Evolutionary conservation across 1,140 invertebrate genomes (phyloP), one percentile per base, ranked within the genome.

Genomic region (Callitettix versicolor): DNA sequence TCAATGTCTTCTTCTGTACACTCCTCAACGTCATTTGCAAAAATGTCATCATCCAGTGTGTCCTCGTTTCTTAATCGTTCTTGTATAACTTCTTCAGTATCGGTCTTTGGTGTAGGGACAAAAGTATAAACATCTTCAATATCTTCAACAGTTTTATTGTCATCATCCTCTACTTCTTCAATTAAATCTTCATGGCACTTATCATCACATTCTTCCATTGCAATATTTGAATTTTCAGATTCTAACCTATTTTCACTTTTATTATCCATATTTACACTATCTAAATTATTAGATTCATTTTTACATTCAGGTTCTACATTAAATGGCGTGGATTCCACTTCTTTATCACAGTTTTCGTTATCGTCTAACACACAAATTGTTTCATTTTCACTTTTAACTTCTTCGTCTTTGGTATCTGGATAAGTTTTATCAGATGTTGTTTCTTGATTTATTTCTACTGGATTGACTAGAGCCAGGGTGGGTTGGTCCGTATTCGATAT

Each of bases 1-100:
- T 30, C 26, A 3, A 30, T 30, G 9, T 67, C 67, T 58, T 70
- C 71, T 15, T 69, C 69, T 2, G 69, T 70, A 34, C 68, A 15
- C 46, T 65, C 68, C 51, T 72, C 70, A 52, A 67, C 67, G 14
- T 62, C 62, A 17, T 65, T 57, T 41, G 70, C 68, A n/a, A 66
- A 64, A 1, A 67, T 66, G 24, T 71, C 67, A 30, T 63, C 36
- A 48, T 58, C 50, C 18, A 49, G 18, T 22, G 53, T 51, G 11
- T 53, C 38, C 34, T 48, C 47, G 9, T 46, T 26, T n/a, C 20
- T 21, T 30, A 30, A 30, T 4, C 9, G 26, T 30, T 30, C 33
- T 18, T 55, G 40, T 7, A 21, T 26, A 38, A 18, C 14, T 18
- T 15, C 30, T 11, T 51, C 48, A 20, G 17, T 36, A 12, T 55